Conservation (phyloP, 2,797 vertebrate species). For the Linurgus olivaceus region DNA sequence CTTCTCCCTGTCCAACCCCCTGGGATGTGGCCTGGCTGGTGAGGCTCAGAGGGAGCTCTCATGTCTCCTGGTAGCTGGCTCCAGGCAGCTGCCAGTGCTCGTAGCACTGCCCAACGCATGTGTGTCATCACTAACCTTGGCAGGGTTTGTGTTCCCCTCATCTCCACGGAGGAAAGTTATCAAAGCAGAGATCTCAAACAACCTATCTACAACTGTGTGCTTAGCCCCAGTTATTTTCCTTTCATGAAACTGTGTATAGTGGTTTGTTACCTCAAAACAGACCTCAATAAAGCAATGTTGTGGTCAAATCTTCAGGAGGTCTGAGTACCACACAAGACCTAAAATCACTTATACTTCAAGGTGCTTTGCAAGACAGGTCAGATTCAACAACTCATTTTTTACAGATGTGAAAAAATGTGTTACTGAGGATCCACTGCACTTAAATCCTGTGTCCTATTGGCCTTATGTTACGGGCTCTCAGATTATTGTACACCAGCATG, state of each 20-base stretch:
- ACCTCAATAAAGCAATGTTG: neutral
- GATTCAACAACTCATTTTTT: neutral
- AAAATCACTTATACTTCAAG: neutral
- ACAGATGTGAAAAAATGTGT: neutral
- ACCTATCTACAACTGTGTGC: neutral
- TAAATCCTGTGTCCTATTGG: neutral
- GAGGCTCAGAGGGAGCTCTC: neutral
- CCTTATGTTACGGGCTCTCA: neutral
- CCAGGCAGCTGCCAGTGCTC: neutral
- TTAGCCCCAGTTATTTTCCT: neutral
- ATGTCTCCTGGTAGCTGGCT: neutral
- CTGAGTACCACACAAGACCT: neutral
- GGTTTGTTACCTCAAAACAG: neutral
- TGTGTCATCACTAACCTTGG: neutral
- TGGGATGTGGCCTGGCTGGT: neutral
- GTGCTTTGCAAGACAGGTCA: neutral
- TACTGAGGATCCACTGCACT: neutral
- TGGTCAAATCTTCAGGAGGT: neutral
- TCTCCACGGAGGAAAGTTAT: neutral
- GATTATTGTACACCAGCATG: neutral
- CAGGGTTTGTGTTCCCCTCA: neutral
- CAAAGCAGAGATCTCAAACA: neutral
- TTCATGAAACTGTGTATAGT: neutral
- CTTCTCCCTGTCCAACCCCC: neutral
- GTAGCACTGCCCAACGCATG: accelerated